A percentile compares a stretch with the other conserved stretches of the same genome.
phyloP scores from a whole-genome alignment of 2,797 vertebrate genomes.

The Sciurus carolinensis region DNA sequence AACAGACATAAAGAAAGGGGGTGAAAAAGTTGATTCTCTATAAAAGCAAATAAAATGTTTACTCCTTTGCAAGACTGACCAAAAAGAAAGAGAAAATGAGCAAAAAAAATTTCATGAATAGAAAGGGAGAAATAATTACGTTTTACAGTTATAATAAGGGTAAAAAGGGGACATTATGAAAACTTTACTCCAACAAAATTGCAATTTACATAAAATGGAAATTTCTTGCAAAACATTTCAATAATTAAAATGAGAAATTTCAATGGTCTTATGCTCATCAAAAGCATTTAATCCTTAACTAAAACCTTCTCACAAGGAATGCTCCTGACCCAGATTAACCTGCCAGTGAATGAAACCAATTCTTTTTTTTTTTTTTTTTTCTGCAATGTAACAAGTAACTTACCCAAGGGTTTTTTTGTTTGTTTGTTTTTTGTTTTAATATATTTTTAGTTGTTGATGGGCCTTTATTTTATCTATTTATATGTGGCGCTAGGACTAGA shows the following conservation, averaged over 20 bases:
- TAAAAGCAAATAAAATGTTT: background rate
- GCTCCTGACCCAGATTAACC: background rate
- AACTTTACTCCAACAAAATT: background rate
- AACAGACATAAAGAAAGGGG: background rate
- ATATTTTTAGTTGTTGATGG: too few species aligned
- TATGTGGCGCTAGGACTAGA: too few species aligned
- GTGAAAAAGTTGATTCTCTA: background rate
- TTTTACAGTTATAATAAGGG: background rate
- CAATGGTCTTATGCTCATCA: background rate
- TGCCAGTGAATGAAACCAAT: background rate
- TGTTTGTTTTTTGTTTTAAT: too few species aligned
- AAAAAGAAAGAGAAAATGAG: background rate
- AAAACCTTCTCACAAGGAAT: background rate
- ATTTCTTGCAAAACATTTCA: background rate
- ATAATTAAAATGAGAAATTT: background rate
- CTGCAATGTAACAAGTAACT: background rate
- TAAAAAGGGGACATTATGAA: background rate
- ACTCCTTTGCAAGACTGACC: background rate
- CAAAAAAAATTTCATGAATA: background rate
- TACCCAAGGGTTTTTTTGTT: background rate
- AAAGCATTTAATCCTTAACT: background rate
- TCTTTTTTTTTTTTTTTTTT: background rate
- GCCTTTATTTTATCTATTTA: too few species aligned
- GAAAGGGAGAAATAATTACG: background rate
- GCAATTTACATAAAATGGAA: background rate